Conservation (phyloP, 2,888 invertebrate genomes). For the Dione vanillae region DNA sequence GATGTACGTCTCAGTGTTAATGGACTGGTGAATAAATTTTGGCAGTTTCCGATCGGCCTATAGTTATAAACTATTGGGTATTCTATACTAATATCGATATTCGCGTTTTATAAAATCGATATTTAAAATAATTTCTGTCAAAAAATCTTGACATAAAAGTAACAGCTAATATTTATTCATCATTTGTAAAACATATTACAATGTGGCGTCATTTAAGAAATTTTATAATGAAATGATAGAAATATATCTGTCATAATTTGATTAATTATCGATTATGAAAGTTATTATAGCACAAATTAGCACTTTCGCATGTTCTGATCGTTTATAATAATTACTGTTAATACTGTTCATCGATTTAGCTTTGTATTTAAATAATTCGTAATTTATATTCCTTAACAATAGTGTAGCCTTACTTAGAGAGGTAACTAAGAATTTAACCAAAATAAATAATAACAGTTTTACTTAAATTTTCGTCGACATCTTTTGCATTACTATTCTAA, state of each 20-base stretch:
- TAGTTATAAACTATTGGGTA: constrained; percentile 28
- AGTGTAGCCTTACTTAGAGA: neutral
- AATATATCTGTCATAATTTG: constrained; percentile 5
- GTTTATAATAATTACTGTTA: constrained; percentile 9
- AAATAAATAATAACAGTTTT: neutral
- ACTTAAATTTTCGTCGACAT: neutral
- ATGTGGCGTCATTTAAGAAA: constrained; percentile 44
- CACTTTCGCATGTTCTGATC: neutral
- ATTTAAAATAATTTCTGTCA: neutral
- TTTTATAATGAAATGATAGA: constrained; percentile 9
- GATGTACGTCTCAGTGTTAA: constrained; percentile 63
- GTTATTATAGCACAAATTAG: constrained; percentile 13
- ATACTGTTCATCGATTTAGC: constrained; percentile 11
- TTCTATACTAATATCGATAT: neutral
- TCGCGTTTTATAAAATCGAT: constrained; percentile 11
- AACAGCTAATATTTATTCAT: constrained; percentile 58
- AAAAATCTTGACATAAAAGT: constrained; percentile 25
- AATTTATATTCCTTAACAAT: constrained; percentile 22
- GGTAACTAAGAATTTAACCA: neutral
- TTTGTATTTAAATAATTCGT: constrained; percentile 16
- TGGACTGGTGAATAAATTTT: constrained; percentile 58
- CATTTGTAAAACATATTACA: constrained; percentile 53
- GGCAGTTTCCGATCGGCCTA: constrained; percentile 40
- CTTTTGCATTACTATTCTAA: neutral
- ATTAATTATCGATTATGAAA: constrained; percentile 15